A percentile compares a stretch with the other conserved stretches of the same genome.
Evolutionary conservation across 2,797 vertebrate genomes (phyloP).

Genomic region (Darevskia mixta): DNA sequence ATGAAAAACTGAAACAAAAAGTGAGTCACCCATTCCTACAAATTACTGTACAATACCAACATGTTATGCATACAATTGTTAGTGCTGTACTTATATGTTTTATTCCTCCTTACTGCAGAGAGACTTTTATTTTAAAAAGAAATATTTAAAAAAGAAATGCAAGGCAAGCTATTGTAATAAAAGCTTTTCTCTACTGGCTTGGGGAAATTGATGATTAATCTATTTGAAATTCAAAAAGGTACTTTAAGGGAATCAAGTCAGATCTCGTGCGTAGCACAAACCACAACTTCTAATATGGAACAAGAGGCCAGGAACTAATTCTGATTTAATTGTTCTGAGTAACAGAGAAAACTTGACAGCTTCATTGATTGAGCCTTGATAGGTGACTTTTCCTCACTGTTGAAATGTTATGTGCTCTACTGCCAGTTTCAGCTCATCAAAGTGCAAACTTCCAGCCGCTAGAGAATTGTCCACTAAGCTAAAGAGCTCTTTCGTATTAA

Average conservation of each 20-base stretch:
- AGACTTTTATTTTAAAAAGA: background rate
- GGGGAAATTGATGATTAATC: background rate
- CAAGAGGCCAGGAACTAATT: conserved; percentile 6
- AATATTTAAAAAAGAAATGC: background rate
- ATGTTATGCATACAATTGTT: background rate
- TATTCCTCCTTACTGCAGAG: background rate
- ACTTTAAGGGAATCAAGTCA: background rate
- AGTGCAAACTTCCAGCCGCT: conserved; percentile 33
- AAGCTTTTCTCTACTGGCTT: background rate
- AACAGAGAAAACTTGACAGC: conserved; percentile 5
- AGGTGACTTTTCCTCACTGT: conserved; percentile 22
- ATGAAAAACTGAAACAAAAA: no score
- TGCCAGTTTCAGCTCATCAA: conserved; percentile 29
- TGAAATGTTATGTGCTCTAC: conserved; percentile 21
- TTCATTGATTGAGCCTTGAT: background rate
- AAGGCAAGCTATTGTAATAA: background rate
- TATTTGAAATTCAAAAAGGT: background rate
- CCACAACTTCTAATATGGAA: conserved; percentile 20
- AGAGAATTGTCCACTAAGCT: conserved; percentile 34
- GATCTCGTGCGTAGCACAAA: background rate
- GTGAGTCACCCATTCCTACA: no score
- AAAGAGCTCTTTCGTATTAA: conserved; percentile 33
- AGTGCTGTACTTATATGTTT: background rate
- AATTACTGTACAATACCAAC: background rate
- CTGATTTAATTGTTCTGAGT: conserved; percentile 31